Conservation (phyloP, 2,113 vertebrate genomes). For the Upupa epops region DNA sequence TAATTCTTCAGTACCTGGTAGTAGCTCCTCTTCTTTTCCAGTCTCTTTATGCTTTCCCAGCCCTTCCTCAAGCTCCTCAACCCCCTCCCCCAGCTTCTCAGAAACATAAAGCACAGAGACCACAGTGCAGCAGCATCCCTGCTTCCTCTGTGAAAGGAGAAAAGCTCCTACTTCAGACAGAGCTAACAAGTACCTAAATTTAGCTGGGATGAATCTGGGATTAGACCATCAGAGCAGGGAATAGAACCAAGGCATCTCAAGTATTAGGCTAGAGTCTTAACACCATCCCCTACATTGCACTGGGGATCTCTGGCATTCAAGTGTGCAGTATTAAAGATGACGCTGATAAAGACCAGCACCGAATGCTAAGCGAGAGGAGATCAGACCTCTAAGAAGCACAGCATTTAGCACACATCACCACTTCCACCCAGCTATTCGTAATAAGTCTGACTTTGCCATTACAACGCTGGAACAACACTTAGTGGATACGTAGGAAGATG, state of each 20-base stretch:
- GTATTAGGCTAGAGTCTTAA: neutral
- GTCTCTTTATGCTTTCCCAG: neutral
- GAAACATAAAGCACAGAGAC: neutral
- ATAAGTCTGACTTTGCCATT: neutral
- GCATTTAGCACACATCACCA: neutral
- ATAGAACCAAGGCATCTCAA: neutral
- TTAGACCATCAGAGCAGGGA: constrained; percentile 36
- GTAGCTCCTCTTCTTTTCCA: constrained; percentile 12
- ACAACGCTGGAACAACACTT: neutral
- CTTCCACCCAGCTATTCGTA: neutral
- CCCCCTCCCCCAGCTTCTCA: neutral
- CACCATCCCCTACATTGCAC: neutral
- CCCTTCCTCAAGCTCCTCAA: neutral
- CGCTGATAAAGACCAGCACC: neutral
- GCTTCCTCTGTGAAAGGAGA: neutral
- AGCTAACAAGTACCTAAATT: constrained; percentile 52
- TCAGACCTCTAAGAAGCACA: neutral
- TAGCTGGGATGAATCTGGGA: constrained; percentile 52
- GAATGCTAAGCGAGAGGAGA: neutral
- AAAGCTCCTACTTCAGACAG: constrained; percentile 24
- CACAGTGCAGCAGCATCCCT: neutral
- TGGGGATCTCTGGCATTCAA: neutral
- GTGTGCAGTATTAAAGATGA: neutral
- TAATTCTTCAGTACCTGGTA: neutral
- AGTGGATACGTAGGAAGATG: accelerated